Conservation (phyloP, 2,797 vertebrate species). For the Hyperoplus lanceolatus region DNA sequence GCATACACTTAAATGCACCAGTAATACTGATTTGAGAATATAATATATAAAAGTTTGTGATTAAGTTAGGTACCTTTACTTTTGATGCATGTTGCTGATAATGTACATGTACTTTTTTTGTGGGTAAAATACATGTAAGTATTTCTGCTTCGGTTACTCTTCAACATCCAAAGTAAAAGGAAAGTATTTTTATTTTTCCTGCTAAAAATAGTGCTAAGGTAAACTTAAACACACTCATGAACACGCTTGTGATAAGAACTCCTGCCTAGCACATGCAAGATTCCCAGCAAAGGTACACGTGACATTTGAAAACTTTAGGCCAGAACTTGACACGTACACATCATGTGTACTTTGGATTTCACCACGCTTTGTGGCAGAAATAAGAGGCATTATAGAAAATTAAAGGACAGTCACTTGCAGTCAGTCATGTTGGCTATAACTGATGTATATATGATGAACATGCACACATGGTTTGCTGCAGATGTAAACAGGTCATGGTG, state of each 20-base stretch:
- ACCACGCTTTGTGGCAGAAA: conserved; percentile 34
- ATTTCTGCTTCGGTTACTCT: no score
- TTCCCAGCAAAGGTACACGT: not conserved
- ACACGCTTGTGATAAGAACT: not conserved
- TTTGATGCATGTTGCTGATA: not conserved
- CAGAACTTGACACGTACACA: conserved; percentile 25
- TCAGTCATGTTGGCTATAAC: conserved; percentile 42
- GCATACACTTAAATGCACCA: not conserved
- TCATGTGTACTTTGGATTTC: conserved; percentile 29
- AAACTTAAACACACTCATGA: no score
- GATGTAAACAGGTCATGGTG: conserved; percentile 47
- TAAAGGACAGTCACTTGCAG: conserved; percentile 32
- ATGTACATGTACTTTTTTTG: not conserved
- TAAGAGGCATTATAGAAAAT: conserved; percentile 30
- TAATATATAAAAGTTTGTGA: not conserved
- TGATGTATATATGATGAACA: not conserved
- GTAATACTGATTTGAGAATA: not conserved
- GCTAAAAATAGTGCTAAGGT: no score
- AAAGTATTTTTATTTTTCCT: no score
- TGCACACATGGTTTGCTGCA: conserved; percentile 9
- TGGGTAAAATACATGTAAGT: no score
- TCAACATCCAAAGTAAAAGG: no score
- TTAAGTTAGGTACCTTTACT: not conserved
- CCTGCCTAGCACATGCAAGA: not conserved
- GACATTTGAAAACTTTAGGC: not conserved